phyloP scores from a whole-genome alignment of 2,797 vertebrate genomes.

The Miichthys miiuy region DNA sequence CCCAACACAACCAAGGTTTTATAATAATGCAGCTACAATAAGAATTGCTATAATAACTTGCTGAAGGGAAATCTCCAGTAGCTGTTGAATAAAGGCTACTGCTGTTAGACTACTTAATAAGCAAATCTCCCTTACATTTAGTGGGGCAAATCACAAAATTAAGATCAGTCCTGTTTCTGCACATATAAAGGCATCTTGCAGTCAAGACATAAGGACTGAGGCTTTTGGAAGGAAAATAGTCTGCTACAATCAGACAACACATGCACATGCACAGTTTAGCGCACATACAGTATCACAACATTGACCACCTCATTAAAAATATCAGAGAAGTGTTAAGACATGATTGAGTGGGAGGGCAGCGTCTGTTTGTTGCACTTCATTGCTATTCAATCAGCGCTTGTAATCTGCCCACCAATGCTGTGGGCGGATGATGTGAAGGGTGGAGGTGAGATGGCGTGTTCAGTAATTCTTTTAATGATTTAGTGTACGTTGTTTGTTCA shows the following conservation, averaged over 20 bases:
- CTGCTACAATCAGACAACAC: not conserved
- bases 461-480: constrained; percentile 44
- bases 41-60: not conserved
- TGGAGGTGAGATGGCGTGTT: constrained; percentile 26
- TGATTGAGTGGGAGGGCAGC: constrained; percentile 35
- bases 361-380: constrained; percentile 41
- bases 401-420: constrained; percentile 37
- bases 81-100: not conserved
- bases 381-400: constrained; percentile 41
- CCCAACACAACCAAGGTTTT: not conserved
- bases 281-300: not conserved
- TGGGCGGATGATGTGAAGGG: constrained; percentile 25
- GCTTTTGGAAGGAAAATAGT: not conserved
- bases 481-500: constrained; percentile 31
- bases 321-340: constrained; percentile 22
- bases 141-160: not conserved
- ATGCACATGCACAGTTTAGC: not conserved
- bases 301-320: constrained; percentile 1
- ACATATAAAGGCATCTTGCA: not conserved
- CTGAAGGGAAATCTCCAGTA: not conserved
- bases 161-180: not conserved
- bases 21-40: not conserved
- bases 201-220: not conserved
- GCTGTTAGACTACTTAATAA: not conserved
- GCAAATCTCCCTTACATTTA: not conserved